Conservation (phyloP, 2,797 vertebrate genomes). For the Taenioides sp. region DNA sequence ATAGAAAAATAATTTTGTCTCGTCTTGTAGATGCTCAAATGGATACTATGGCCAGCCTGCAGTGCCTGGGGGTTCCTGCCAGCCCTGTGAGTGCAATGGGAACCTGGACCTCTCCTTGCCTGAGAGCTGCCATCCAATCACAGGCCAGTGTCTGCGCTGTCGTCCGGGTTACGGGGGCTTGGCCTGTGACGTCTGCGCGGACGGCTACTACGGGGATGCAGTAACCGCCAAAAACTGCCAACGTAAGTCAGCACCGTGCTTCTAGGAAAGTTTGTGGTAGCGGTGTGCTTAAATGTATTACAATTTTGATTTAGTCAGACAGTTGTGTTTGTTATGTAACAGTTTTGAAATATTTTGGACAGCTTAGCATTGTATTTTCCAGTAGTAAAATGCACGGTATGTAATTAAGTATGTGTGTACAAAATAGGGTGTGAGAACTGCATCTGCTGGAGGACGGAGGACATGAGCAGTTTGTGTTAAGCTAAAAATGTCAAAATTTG, state of each 20-base stretch:
- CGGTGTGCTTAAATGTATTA: neutral
- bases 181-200: conserved; percentile 86
- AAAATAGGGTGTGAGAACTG: too few species aligned
- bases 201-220: conserved; percentile 92
- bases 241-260: conserved; percentile 79
- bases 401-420: too few species aligned
- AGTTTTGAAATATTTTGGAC: too few species aligned
- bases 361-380: too few species aligned
- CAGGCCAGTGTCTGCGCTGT: conserved; percentile 90
- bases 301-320: too few species aligned
- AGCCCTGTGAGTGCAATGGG: conserved; percentile 86
- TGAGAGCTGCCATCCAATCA: conserved; percentile 90
- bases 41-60: conserved; percentile 89
- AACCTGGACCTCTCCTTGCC: conserved; percentile 89
- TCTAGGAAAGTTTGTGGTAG: neutral
- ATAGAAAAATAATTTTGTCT: neutral
- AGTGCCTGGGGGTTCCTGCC: conserved; percentile 86
- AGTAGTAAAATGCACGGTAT: too few species aligned
- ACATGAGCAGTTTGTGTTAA: too few species aligned
- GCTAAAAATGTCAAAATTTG: too few species aligned
- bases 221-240: conserved; percentile 86
- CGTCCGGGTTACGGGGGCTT: conserved; percentile 85
- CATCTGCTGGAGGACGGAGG: too few species aligned
- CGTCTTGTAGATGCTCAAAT: conserved; percentile 84
- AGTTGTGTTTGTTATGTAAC: too few species aligned